These are phyloP conservation scores for Carcina quercana DNA, from an alignment of 2,888 invertebrate species.

Conservation along the genomic window DNA sequence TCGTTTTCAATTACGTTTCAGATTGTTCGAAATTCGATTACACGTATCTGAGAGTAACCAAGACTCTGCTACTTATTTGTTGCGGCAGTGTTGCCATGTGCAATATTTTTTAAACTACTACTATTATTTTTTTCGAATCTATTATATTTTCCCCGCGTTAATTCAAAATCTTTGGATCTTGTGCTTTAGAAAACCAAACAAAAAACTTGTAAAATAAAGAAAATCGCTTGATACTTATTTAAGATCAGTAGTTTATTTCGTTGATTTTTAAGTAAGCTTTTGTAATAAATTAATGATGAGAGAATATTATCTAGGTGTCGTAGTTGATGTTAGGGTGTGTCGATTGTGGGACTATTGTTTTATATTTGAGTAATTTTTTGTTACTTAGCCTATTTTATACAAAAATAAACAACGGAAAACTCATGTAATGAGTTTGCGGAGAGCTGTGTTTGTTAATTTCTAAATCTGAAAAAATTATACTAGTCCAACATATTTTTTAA, in stretches of 20 bases:
- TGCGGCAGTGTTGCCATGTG: not conserved
- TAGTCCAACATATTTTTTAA: too few relatives aligned
- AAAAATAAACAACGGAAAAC: too few relatives aligned
- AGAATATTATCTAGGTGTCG: constrained; percentile 41
- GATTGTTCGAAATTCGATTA: not conserved
- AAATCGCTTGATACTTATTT: constrained; percentile 46
- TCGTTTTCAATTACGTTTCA: too few relatives aligned
- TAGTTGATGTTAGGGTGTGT: constrained; percentile 33
- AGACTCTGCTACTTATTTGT: too few relatives aligned
- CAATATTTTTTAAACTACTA: not conserved
- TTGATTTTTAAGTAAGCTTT: constrained; percentile 41
- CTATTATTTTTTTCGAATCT: not conserved
- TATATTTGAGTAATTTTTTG: constrained; percentile 42
- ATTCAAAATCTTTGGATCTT: constrained; percentile 12
- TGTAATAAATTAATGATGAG: constrained; percentile 40
- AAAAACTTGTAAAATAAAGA: constrained; percentile 42
- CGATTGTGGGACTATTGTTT: too few relatives aligned
- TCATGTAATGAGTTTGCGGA: constrained; percentile 14
- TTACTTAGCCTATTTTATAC: constrained; percentile 39
- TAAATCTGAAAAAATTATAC: too few relatives aligned
- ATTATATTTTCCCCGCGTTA: not conserved
- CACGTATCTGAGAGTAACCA: too few relatives aligned
- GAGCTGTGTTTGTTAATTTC: constrained; percentile 17
- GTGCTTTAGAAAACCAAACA: constrained; percentile 44
- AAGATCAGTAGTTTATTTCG: constrained; percentile 40